Percentiles rank a stretch among this genome's conserved stretches.
phyloP scores from a whole-genome alignment of 2,888 invertebrate genomes.

The Charanyca ferruginea region DNA sequence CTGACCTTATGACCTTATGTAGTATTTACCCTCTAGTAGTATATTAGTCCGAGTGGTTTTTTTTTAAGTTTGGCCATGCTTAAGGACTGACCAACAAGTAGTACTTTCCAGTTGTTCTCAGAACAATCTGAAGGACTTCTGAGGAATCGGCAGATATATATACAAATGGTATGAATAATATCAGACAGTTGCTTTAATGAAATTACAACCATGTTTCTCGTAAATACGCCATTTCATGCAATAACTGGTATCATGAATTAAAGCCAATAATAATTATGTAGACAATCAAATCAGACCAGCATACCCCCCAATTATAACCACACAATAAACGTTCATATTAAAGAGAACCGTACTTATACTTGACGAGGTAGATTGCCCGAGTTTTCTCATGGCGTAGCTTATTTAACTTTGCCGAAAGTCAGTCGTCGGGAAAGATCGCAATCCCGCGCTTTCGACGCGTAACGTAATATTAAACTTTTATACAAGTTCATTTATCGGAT shows the following conservation, averaged over 20 bases:
- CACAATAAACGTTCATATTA: conserved; percentile 25
- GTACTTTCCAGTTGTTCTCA: too few species aligned
- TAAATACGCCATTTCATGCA: too few species aligned
- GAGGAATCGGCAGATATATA: too few species aligned
- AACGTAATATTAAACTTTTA: conserved; percentile 70
- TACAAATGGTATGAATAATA: too few species aligned
- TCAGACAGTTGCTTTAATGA: too few species aligned
- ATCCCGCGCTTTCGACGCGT: conserved; percentile 66
- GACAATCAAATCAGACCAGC: conserved; percentile 2
- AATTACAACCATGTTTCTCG: too few species aligned
- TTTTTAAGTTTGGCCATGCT: too few species aligned
- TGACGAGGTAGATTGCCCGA: conserved; percentile 68
- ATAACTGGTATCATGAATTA: neutral
- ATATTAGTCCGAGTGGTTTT: too few species aligned
- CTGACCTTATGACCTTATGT: too few species aligned
- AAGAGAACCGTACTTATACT: conserved; percentile 38
- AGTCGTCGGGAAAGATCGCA: conserved; percentile 70
- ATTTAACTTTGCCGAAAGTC: conserved; percentile 78
- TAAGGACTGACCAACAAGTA: too few species aligned
- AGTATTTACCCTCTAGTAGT: too few species aligned
- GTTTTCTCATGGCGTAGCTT: conserved; percentile 71
- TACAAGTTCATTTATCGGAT: conserved; percentile 70
- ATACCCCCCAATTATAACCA: conserved; percentile 13
- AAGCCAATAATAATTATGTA: conserved; percentile 8
- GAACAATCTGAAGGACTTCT: too few species aligned